A percentile compares a stretch with the other conserved stretches of the same genome.
Conservation (phyloP, 2,113 vertebrate genomes). For the Benitochromis conjunctus region DNA sequence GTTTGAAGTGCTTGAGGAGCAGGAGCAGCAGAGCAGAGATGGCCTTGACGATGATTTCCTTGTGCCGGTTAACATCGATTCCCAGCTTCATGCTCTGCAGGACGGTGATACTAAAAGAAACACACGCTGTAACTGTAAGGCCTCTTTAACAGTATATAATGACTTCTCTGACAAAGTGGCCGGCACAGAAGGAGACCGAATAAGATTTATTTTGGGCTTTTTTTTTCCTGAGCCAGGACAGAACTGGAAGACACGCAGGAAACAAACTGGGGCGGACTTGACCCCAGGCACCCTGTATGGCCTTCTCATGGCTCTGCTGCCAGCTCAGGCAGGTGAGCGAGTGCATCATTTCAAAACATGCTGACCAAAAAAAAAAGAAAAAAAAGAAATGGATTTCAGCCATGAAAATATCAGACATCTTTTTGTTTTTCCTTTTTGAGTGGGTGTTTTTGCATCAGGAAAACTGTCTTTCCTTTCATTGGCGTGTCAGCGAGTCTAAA, state of each 20-base stretch:
- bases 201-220: neutral
- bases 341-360: neutral
- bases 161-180: neutral
- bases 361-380: neutral
- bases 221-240: neutral
- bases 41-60: conserved; percentile 96
- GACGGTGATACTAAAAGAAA: conserved; percentile 83
- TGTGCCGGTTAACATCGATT: conserved; percentile 95
- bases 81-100: conserved; percentile 98
- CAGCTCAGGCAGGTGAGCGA: neutral
- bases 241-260: fast-evolving
- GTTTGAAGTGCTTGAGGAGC: conserved; percentile 94
- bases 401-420: neutral
- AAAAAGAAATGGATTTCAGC: neutral
- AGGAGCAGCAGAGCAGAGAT: conserved; percentile 88
- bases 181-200: neutral
- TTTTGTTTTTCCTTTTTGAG: neutral
- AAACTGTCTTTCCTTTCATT: neutral
- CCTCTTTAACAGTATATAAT: neutral
- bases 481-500: neutral
- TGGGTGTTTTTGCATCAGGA: neutral
- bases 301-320: neutral
- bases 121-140: neutral
- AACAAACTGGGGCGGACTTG: neutral
- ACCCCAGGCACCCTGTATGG: neutral